phyloP scores from a whole-genome alignment of 2,113 vertebrate genomes.

The Anthoscopus minutus region DNA sequence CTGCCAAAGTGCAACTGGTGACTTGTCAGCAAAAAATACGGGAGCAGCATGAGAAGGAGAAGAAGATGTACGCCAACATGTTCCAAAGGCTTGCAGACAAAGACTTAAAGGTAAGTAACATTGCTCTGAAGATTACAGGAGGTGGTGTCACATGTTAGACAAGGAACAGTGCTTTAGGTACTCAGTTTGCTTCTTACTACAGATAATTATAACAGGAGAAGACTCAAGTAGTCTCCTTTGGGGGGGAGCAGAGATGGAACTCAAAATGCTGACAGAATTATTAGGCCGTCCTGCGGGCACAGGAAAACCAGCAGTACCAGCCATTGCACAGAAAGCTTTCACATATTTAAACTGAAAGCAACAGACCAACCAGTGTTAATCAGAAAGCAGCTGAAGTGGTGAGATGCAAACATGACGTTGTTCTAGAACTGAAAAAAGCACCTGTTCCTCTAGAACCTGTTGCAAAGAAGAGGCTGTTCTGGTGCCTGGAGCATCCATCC shows the following conservation, averaged over 20 bases:
- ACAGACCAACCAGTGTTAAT: neutral
- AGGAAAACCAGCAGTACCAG: neutral
- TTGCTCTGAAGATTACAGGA: neutral
- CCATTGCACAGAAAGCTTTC: neutral
- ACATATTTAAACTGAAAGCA: neutral
- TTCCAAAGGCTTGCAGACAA: conserved; percentile 91
- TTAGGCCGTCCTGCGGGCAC: neutral
- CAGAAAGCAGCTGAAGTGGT: neutral
- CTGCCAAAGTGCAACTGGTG: conserved; percentile 85
- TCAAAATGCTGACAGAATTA: neutral
- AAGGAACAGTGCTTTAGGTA: neutral
- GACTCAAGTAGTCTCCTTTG: neutral
- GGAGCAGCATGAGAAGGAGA: conserved; percentile 91
- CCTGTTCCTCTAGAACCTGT: neutral
- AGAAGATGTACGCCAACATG: conserved; percentile 96
- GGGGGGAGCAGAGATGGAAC: neutral
- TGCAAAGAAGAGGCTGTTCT: neutral
- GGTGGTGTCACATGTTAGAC: neutral
- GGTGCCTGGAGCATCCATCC: neutral
- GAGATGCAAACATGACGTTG: neutral
- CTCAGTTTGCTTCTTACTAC: neutral
- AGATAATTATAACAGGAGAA: neutral
- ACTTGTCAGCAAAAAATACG: conserved; percentile 88
- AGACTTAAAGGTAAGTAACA: conserved; percentile 80
- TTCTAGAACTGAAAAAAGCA: neutral